These are phyloP conservation scores for Melinopterus prodromus DNA, from an alignment of 2,888 invertebrate genomes.

Conservation along the genomic window DNA sequence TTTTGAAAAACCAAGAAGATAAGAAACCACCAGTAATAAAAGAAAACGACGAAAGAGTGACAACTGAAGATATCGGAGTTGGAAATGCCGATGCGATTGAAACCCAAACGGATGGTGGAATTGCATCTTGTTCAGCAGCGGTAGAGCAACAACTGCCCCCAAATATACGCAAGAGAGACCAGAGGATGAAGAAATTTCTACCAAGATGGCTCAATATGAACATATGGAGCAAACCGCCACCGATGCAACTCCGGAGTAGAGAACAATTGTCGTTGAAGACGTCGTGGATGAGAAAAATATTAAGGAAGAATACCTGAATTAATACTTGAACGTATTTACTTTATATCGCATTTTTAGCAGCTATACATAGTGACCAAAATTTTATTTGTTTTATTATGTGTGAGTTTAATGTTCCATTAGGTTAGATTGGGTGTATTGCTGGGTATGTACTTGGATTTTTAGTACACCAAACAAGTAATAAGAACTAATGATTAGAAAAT, in stretches of 20 bases:
- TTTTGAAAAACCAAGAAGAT: neutral
- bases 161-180: neutral
- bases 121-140: neutral
- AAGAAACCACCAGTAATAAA: neutral
- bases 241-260: neutral
- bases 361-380: neutral
- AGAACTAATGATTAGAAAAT: neutral
- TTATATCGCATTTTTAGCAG: slow-evolving; percentile 4
- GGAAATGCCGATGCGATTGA: neutral
- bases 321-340: neutral
- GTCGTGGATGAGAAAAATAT: neutral
- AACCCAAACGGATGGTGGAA: neutral
- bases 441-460: too few relatives aligned
- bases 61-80: neutral
- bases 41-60: neutral
- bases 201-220: neutral
- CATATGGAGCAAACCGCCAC: neutral
- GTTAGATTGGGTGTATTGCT: neutral
- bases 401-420: neutral
- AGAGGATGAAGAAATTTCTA: neutral
- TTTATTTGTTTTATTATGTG: neutral
- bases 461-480: neutral
- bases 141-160: neutral
- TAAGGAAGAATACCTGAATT: neutral
- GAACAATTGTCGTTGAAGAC: neutral